phyloP scores from a whole-genome alignment of 2,113 vertebrate species.

The Myrmecophaga tridactyla region DNA sequence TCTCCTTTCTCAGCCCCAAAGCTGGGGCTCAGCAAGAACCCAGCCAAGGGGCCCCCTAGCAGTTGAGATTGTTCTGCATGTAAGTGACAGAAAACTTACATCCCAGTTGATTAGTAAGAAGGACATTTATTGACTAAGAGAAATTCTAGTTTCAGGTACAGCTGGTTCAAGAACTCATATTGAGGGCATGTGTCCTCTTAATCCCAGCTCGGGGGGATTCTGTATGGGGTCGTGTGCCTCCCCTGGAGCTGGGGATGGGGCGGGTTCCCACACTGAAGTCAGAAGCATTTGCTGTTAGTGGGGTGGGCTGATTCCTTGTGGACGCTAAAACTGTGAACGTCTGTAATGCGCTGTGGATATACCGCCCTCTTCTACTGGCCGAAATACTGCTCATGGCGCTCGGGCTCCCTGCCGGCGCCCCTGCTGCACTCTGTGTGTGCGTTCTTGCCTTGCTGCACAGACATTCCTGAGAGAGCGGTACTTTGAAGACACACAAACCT shows the following conservation, averaged over 20 bases:
- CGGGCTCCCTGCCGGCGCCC: fast-evolving
- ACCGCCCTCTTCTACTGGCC: not conserved
- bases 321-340: too few relatives aligned
- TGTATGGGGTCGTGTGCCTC: too few relatives aligned
- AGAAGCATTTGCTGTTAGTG: not conserved
- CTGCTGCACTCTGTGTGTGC: not conserved
- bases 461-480: not conserved
- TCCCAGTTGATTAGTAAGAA: not conserved
- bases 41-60: not conserved
- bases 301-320: not conserved
- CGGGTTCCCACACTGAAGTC: not conserved
- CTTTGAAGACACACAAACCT: fast-evolving
- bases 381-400: fast-evolving
- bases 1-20: not conserved
- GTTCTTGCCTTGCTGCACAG: not conserved
- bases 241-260: not conserved
- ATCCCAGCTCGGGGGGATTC: not conserved
- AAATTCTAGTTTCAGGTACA: not conserved
- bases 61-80: not conserved
- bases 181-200: not conserved
- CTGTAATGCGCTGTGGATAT: not conserved
- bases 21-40: not conserved
- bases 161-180: not conserved
- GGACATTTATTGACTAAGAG: not conserved
- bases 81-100: not conserved